Base-by-base conservation (phyloP, 2,888 invertebrate species). In the Drosophila ustulata region DNA sequence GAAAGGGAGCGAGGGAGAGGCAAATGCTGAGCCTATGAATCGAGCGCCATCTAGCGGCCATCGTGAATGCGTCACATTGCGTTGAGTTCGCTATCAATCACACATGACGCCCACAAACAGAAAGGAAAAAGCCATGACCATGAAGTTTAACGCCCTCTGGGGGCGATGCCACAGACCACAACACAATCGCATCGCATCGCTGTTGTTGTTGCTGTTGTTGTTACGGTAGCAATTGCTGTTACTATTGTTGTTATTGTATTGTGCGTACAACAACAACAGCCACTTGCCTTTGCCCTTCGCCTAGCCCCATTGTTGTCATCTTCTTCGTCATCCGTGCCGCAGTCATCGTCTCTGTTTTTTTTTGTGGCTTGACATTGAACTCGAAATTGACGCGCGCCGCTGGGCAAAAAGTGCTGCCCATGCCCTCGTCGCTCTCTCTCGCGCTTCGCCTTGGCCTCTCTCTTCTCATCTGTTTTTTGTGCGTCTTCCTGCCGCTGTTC, bases 81-180 rank as follows among this genome's bases (percentile, higher is more conserved):
- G 51, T 34, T 57, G 59, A 59, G 58, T 25, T 51, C 50, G 68
- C 77, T 80, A 82, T 85, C 82, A 82, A 80, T 80, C 83, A 80
- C 72, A 79, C 55, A 66, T 68, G 65, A 47, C 62, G 50, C 55
- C 30, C 53, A 66, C 58, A 66, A 75, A 63, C 75, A 71, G 55
- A 78, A 85, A 74, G 74, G 74, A 81, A 78, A 80, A 79, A 79
- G 89, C 85, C 85, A 87, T 89, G 89, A 88, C 90, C 90, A 89
- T 88, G 89, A 89, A 89, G 89, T 90, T 89, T 82, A 89, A 89
- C 86, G 89, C 78, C 90, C 90, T 89, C 85, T 67, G 69, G 72
- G 63, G 34, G 67, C 73, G 71, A 71, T 65, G 79, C 57, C 73
- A 71, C 57, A 61, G 67, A 59, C 52, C 66, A 50, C 55, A 59